Base-by-base conservation (phyloP, 2,797 vertebrate genomes). In the Limosa lapponica region DNA sequence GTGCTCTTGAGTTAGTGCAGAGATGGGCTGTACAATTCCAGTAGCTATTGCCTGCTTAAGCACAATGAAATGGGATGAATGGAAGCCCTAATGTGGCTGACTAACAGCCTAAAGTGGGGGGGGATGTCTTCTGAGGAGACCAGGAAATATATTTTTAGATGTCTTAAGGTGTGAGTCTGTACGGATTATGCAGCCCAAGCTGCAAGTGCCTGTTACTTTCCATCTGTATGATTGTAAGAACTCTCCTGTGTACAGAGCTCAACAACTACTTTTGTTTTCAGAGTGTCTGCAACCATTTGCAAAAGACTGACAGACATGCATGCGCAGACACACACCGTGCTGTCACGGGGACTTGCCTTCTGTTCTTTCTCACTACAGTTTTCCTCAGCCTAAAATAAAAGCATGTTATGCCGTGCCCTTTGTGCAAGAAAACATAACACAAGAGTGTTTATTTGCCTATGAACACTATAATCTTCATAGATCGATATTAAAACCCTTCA, bases 391-490 rank as follows among this genome's bases (percentile, higher is more conserved):
- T 61, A 83, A 93, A 93, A 93, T 67, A 90, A 91, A 92, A 90
- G 65, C 59, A 51, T 37, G 64, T 69, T 79, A 72, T 6, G 16
- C 52, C 48, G 37, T 48, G 67, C 62, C 72, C 67, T 49, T 91
- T 80, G 75, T 86, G 72, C 75, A 88, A 95, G 80, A 82, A 93
- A 89, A 30, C 52, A 46, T 61, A 92, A 85, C 82, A 67, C 59
- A 19, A 14, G 54, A 92, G 82, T 91, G 92, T 96, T 95, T 96
- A 93, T 96, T 94, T 96, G 92, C 85, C 91, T 94, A 43, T 69
- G 89, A 96, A 88, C 82, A 59, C 44, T 16, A 28, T 73, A 86
- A 89, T 92, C 89, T 96, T 90, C 93, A 77, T 43, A 87, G 91
- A 95, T 94, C 5, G 0, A 93, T 95, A 87, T 80, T 93, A 94